Conservation (phyloP, 2,113 vertebrate genomes). For the Patagioenas fasciata region DNA sequence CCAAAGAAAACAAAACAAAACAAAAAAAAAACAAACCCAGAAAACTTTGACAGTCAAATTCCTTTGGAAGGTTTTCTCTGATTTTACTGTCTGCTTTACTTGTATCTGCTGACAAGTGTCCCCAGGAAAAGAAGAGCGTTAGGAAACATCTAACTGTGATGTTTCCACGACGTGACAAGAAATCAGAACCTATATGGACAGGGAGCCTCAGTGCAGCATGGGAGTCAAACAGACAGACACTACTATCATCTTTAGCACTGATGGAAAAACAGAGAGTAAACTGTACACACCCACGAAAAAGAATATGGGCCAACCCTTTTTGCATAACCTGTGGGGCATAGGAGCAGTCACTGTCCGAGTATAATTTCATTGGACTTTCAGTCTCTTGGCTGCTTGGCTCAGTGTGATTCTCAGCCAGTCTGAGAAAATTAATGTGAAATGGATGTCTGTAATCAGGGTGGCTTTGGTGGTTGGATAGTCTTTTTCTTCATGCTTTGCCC, state of each 20-base stretch:
- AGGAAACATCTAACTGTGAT: constrained; percentile 1
- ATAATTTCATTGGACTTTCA: neutral
- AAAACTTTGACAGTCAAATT: neutral
- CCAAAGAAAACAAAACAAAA: neutral
- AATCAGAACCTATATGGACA: neutral
- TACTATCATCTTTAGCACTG: neutral
- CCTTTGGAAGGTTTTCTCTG: neutral
- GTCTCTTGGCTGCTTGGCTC: neutral
- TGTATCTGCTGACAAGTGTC: neutral
- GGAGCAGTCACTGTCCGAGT: neutral
- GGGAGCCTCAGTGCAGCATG: neutral
- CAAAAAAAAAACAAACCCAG: no score
- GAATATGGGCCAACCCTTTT: neutral
- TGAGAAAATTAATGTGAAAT: neutral
- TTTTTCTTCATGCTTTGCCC: neutral
- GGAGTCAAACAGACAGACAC: neutral
- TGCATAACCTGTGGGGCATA: neutral
- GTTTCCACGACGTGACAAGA: constrained; percentile 9
- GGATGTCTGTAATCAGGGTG: neutral
- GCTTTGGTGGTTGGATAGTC: constrained; percentile 3
- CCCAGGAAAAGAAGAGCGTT: neutral
- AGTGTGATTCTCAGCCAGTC: neutral
- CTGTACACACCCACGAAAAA: accelerated
- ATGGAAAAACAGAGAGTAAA: neutral
- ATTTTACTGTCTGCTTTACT: neutral